phyloP scores from a whole-genome alignment of 2,113 vertebrate species.

The Chelonoidis abingdonii region DNA sequence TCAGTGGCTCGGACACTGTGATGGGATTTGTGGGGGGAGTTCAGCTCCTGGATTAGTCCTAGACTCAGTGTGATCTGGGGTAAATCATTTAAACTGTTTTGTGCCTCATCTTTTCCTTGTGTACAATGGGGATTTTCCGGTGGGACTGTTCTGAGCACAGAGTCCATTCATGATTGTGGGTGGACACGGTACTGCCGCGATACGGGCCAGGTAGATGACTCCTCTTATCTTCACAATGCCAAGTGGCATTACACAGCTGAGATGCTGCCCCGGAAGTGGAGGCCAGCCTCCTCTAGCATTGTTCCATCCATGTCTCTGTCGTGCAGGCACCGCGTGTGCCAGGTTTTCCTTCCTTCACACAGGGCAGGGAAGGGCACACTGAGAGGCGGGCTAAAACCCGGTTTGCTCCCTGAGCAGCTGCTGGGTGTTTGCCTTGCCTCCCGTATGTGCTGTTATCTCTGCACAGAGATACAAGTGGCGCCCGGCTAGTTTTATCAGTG shows the following conservation, averaged over 20 bases:
- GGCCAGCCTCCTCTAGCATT: neutral
- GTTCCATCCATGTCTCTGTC: neutral
- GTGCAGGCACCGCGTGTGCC: neutral
- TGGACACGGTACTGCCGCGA: neutral
- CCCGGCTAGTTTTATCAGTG: constrained; percentile 46
- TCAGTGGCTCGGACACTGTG: neutral
- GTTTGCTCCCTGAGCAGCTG: neutral
- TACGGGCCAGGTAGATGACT: neutral
- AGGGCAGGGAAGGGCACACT: neutral
- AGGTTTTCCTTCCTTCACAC: neutral
- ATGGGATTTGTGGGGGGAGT: neutral
- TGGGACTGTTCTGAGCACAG: neutral
- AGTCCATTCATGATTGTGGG: neutral
- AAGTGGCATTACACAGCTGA: neutral
- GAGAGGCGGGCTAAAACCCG: neutral
- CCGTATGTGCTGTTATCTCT: constrained; percentile 2
- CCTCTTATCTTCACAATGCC: neutral
- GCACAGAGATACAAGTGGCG: neutral
- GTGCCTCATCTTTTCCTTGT: neutral
- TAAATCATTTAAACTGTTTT: neutral
- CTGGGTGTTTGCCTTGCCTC: constrained; percentile 8
- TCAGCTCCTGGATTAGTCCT: neutral
- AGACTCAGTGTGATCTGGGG: neutral
- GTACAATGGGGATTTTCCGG: neutral
- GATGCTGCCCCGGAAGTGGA: neutral